Evolutionary conservation across 2,888 invertebrate species (phyloP).

Genomic region (Hypolimnas misippus): DNA sequence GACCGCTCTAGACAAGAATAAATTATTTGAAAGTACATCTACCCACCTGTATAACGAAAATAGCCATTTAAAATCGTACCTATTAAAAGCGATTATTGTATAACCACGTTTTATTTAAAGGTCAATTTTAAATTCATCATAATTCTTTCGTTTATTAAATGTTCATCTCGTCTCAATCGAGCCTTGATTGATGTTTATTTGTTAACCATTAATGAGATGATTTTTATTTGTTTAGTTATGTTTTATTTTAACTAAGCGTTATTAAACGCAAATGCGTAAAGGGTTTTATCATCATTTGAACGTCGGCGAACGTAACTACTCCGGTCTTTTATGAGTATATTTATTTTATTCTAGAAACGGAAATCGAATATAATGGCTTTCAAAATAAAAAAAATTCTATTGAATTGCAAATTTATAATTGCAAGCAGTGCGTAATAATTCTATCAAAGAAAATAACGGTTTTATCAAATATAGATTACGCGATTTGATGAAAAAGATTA

Average conservation of each 20-base stretch:
- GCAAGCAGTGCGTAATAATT: too few relatives aligned
- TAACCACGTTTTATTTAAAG: constrained; percentile 1
- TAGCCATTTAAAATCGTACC: not conserved
- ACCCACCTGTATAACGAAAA: not conserved
- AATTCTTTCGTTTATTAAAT: not conserved
- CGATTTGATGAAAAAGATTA: not conserved
- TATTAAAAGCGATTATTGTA: not conserved
- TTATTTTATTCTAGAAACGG: constrained; percentile 6
- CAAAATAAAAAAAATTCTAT: too few relatives aligned
- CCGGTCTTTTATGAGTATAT: not conserved
- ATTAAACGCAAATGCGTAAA: not conserved
- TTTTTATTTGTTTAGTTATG: not conserved
- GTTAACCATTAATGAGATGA: not conserved
- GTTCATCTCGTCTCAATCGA: not conserved
- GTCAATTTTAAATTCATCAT: not conserved
- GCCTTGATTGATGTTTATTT: constrained; percentile 1
- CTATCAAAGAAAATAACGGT: not conserved
- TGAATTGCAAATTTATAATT: too few relatives aligned
- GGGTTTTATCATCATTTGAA: not conserved
- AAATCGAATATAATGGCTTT: not conserved
- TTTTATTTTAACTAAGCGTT: not conserved
- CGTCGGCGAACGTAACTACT: too few relatives aligned
- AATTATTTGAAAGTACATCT: not conserved
- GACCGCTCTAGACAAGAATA: too few relatives aligned
- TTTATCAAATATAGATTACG: not conserved